phyloP scores from a whole-genome alignment of 2,888 invertebrate genomes.

The Eupithecia vulgata region DNA sequence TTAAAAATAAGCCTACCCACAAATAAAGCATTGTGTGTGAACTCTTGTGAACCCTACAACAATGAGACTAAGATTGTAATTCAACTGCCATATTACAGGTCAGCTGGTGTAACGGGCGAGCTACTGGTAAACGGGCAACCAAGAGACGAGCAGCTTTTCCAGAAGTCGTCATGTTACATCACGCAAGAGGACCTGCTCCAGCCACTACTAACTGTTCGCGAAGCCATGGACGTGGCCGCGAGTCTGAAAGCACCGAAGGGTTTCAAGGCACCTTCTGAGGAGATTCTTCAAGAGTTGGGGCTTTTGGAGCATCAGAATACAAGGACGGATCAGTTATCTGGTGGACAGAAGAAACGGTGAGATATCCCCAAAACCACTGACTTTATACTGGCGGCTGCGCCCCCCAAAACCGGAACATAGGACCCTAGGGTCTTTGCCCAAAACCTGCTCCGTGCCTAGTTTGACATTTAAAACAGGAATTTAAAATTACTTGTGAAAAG shows the following conservation, averaged over 20 bases:
- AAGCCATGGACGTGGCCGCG: slow-evolving; percentile 91
- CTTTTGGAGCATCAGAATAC: slow-evolving; percentile 86
- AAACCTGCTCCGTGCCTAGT: neutral
- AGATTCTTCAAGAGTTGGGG: slow-evolving; percentile 86
- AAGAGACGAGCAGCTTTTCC: slow-evolving; percentile 86
- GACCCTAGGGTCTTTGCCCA: too few species aligned
- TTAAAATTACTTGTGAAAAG: neutral
- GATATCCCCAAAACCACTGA: neutral
- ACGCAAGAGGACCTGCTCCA: slow-evolving; percentile 91
- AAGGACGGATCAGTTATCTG: slow-evolving; percentile 86
- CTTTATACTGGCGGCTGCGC: too few species aligned
- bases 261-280: slow-evolving; percentile 72
- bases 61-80: neutral
- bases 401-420: too few species aligned
- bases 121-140: slow-evolving; percentile 87
- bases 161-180: slow-evolving; percentile 91
- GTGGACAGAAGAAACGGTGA: slow-evolving; percentile 90
- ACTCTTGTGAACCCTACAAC: neutral
- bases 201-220: slow-evolving; percentile 88
- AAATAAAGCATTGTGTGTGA: neutral
- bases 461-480: neutral
- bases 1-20: neutral
- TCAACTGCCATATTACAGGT: slow-evolving; percentile 65
- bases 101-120: slow-evolving; percentile 86
- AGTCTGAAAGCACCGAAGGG: slow-evolving; percentile 87